phyloP scores from a whole-genome alignment of 2,888 invertebrate species.

The Toxonevra muliebris region DNA sequence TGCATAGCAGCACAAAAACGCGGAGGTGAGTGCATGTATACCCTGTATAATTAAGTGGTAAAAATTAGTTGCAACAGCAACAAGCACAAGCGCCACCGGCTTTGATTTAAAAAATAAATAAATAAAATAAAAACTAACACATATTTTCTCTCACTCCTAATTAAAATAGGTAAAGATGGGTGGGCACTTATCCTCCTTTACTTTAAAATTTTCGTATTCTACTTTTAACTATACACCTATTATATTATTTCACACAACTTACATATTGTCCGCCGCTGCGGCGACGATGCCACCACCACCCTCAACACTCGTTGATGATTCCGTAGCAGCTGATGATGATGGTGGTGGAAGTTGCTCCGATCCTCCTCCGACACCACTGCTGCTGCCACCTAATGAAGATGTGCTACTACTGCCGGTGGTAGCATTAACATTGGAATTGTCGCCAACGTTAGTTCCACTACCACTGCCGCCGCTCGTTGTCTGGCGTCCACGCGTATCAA shows the following conservation, averaged over 20 bases:
- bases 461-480: constrained; percentile 42
- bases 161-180: too few relatives aligned
- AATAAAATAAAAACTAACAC: background rate
- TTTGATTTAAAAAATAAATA: constrained; percentile 1
- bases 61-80: background rate
- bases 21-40: background rate
- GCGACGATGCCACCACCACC: constrained; percentile 13
- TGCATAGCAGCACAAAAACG: too few relatives aligned
- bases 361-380: constrained; percentile 41
- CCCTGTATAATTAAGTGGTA: constrained; percentile 4
- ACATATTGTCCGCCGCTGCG: constrained; percentile 43
- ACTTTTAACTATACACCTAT: background rate
- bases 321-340: constrained; percentile 36
- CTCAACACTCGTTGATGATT: constrained; percentile 30
- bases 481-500: constrained; percentile 61
- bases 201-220: background rate
- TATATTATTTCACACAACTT: constrained; percentile 35
- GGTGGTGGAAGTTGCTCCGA: constrained; percentile 25
- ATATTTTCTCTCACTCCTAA: constrained; percentile 1
- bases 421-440: constrained; percentile 43
- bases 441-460: constrained; percentile 41
- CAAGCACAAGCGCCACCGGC: background rate
- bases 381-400: constrained; percentile 20
- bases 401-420: constrained; percentile 43
- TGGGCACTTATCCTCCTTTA: too few relatives aligned